Conservation (phyloP, 2,888 invertebrate genomes). For the Eretmocerus hayati region DNA sequence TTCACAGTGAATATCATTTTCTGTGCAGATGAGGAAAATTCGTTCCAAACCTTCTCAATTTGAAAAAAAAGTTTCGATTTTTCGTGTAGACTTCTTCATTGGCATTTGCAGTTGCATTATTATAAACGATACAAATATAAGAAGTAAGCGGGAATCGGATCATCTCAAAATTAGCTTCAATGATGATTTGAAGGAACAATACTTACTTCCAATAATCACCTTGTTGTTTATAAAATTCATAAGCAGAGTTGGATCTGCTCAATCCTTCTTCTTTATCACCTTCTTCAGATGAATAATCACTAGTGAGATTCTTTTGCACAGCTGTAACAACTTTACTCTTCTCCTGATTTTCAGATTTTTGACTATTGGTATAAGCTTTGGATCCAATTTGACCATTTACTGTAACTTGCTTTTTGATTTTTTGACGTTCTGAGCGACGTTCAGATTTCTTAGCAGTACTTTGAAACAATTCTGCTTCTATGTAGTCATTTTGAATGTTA, state of each 20-base stretch:
- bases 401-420: constrained; percentile 35
- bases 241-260: constrained; percentile 57
- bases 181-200: too few species aligned
- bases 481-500: constrained; percentile 24
- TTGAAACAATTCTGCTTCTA: constrained; percentile 19
- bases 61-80: too few species aligned
- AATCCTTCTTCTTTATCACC: constrained; percentile 49
- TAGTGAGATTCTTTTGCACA: constrained; percentile 37
- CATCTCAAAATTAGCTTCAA: background rate
- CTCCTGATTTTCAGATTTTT: constrained; percentile 28
- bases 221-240: constrained; percentile 67
- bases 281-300: constrained; percentile 61
- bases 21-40: too few species aligned
- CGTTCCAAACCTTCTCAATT: too few species aligned
- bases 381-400: constrained; percentile 38
- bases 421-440: constrained; percentile 39
- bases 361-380: constrained; percentile 27
- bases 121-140: too few species aligned
- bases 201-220: constrained; percentile 83
- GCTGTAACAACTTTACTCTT: constrained; percentile 47
- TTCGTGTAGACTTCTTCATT: too few species aligned
- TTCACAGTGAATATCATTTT: too few species aligned
- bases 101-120: too few species aligned
- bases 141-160: too few species aligned
- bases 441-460: constrained; percentile 32